These are phyloP conservation scores for Gavia stellata DNA, from an alignment of 2,113 vertebrate species.

Conservation along the genomic window DNA sequence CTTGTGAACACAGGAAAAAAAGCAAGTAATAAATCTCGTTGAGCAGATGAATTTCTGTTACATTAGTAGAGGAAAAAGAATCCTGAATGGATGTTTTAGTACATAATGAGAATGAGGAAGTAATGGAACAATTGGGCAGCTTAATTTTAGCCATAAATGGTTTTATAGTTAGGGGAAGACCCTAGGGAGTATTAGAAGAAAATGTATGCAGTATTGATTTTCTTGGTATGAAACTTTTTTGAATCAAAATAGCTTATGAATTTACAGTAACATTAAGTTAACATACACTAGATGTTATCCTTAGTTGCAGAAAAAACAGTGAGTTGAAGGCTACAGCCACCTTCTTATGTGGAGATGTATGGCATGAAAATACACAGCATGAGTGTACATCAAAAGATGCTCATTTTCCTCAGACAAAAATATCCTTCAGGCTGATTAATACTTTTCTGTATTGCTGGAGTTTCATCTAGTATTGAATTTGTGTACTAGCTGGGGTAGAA, in stretches of 20 bases:
- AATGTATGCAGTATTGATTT: neutral
- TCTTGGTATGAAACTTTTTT: neutral
- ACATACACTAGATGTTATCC: neutral
- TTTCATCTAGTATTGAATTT: neutral
- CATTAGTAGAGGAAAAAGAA: conserved; percentile 61
- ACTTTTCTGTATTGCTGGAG: neutral
- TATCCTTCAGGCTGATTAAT: neutral
- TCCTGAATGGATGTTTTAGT: conserved; percentile 71
- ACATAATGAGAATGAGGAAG: conserved; percentile 60
- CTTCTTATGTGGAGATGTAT: neutral
- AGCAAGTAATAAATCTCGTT: conserved; percentile 71
- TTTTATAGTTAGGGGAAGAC: conserved; percentile 41
- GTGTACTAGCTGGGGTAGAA: neutral
- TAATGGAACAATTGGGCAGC: conserved; percentile 60
- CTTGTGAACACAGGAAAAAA: conserved; percentile 62
- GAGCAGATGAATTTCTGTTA: conserved; percentile 72
- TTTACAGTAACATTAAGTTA: neutral
- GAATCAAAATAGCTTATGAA: neutral
- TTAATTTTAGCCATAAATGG: conserved; percentile 50
- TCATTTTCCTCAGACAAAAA: neutral
- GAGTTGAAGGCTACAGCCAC: neutral
- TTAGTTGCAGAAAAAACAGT: neutral
- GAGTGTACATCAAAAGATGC: neutral
- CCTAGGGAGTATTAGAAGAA: neutral
- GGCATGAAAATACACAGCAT: neutral